These are phyloP conservation scores for Sitta carolinensis DNA, from an alignment of 2,797 vertebrate genomes.

Conservation along the genomic window DNA sequence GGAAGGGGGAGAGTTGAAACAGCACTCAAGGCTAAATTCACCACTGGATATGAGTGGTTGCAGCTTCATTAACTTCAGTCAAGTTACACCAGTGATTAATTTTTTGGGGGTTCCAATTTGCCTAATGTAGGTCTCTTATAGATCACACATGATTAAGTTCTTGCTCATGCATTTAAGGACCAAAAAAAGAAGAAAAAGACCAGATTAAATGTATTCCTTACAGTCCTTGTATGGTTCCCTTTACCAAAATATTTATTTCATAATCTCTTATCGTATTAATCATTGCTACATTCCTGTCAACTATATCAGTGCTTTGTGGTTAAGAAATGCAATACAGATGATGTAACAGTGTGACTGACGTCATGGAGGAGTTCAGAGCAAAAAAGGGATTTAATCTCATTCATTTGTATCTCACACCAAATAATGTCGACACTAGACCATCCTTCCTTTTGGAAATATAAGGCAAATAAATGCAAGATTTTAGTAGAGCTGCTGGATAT, in stretches of 20 bases:
- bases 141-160: neutral
- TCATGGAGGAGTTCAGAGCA: neutral
- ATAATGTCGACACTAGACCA: neutral
- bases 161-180: neutral
- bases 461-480: neutral
- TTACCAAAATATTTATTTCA: neutral
- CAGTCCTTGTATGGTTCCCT: neutral
- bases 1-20: neutral
- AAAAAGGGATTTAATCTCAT: neutral
- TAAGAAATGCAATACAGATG: neutral
- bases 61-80: neutral
- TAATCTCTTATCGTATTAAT: neutral
- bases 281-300: neutral
- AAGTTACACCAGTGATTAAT: neutral
- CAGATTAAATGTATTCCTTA: neutral
- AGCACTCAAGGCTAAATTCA: neutral
- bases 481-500: neutral
- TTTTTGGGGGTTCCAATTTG: neutral
- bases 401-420: neutral
- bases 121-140: neutral
- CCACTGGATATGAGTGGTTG: neutral
- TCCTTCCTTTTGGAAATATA: neutral
- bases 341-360: neutral
- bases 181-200: neutral
- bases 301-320: neutral